Evolutionary conservation across 2,888 invertebrate species (phyloP).

Genomic region (Siphonodentalium dalli): DNA sequence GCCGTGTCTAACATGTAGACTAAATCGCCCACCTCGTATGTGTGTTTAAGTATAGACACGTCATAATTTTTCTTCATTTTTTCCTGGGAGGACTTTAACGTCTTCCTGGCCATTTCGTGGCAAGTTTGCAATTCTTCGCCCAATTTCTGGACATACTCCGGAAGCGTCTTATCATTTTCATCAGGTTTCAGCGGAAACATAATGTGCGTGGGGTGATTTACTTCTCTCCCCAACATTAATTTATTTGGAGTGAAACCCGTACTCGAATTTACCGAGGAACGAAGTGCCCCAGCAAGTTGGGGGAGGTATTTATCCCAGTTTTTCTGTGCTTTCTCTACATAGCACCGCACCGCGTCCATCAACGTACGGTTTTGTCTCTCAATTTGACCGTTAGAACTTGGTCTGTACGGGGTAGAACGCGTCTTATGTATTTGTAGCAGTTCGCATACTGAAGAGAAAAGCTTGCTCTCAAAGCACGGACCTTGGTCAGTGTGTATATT

Average conservation of each 20-base stretch:
- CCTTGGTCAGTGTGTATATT: conserved; percentile 12
- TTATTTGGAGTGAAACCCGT: conserved; percentile 17
- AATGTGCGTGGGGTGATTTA: conserved; percentile 1
- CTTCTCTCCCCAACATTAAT: conserved; percentile 8
- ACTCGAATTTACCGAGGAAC: conserved; percentile 10
- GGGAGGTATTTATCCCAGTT: conserved; percentile 9
- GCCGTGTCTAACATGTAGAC: conserved; percentile 8
- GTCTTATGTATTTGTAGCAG: conserved; percentile 11
- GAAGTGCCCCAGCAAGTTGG: conserved; percentile 13
- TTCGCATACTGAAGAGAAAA: conserved; percentile 5
- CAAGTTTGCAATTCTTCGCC: neutral
- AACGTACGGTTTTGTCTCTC: conserved; percentile 7
- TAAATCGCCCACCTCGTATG: conserved; percentile 5
- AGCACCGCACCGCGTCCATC: conserved; percentile 11
- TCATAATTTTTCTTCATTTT: conserved; percentile 15
- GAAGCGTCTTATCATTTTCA: no score
- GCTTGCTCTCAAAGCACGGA: conserved; percentile 12
- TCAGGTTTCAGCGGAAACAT: no score
- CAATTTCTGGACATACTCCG: neutral
- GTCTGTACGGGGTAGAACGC: conserved; percentile 13
- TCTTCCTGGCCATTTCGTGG: conserved; percentile 6
- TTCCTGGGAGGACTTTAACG: conserved; percentile 1
- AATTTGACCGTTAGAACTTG: conserved; percentile 11
- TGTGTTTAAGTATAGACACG: neutral
- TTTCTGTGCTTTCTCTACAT: conserved; percentile 4